phyloP scores from a whole-genome alignment of 1,140 invertebrate species.

The Tetramorium alpestre region DNA sequence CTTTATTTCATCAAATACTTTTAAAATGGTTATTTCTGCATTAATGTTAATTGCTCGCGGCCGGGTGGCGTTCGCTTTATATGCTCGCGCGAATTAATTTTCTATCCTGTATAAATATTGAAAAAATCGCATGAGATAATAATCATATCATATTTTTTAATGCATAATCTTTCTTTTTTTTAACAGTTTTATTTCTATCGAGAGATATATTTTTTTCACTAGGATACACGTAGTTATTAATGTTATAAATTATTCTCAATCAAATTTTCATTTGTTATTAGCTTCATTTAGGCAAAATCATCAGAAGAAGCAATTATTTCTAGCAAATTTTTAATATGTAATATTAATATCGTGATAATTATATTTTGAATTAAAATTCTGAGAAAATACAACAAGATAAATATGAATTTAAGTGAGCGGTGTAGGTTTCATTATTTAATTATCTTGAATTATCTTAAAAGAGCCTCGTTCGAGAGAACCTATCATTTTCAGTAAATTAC shows the following conservation, averaged over 20 bases:
- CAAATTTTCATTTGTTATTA: background rate
- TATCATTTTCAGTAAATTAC: background rate
- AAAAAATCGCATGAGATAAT: background rate
- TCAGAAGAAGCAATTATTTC: background rate
- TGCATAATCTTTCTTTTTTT: background rate
- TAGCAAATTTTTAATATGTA: background rate
- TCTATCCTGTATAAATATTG: constrained; percentile 40
- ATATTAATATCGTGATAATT: background rate
- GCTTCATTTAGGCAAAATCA: background rate
- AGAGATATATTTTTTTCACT: background rate
- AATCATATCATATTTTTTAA: constrained; percentile 22
- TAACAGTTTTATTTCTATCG: background rate
- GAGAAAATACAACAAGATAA: background rate
- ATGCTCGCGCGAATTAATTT: constrained; percentile 20
- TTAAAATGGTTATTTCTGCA: constrained; percentile 46
- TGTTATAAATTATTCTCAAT: background rate
- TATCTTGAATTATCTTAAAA: background rate
- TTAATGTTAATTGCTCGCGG: constrained; percentile 45
- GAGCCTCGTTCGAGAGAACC: background rate
- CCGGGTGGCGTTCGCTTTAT: constrained; percentile 5
- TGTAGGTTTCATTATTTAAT: background rate
- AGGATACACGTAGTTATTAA: background rate
- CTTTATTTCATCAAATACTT: constrained; percentile 17
- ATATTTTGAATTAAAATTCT: constrained; percentile 39
- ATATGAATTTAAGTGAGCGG: background rate